A percentile compares a stretch with the other conserved stretches of the same genome.
Evolutionary conservation across 2,113 vertebrate species (phyloP).

Genomic region (Mesitornis unicolor): DNA sequence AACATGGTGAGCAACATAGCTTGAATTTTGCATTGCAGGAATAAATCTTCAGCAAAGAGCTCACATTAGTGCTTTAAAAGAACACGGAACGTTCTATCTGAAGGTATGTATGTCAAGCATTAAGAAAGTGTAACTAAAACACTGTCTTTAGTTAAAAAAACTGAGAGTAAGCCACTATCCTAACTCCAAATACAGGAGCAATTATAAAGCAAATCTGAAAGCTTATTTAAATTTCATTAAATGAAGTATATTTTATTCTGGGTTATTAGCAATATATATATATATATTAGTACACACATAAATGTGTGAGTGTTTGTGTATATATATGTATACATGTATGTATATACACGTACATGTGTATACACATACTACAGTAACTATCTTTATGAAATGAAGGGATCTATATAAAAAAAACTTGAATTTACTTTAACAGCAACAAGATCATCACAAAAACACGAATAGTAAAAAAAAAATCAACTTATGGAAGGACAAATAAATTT

Average conservation of each 20-base stretch:
- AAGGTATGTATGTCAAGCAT: not conserved
- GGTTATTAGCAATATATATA: not conserved
- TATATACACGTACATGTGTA: not conserved
- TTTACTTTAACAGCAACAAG: not conserved
- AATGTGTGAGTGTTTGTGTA: fast-evolving
- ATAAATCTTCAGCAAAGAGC: not conserved
- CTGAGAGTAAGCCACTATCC: not conserved
- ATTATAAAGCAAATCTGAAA: not conserved
- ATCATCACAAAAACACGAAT: not conserved
- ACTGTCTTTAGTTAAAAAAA: not conserved
- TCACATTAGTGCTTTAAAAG: not conserved
- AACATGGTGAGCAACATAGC: not conserved
- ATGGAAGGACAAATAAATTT: not conserved
- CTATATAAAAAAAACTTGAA: too few relatives aligned
- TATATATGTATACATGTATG: fast-evolving
- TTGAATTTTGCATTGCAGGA: not conserved
- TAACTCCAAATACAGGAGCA: not conserved
- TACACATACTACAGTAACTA: not conserved
- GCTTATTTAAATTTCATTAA: not conserved
- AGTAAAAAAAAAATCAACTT: not conserved
- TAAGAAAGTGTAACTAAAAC: not conserved
- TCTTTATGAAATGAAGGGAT: not conserved
- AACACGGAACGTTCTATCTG: not conserved
- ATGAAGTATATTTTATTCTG: not conserved
- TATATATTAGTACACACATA: not conserved